phyloP scores from a whole-genome alignment of 2,888 invertebrate species.

The Margaritifera margaritifera region DNA sequence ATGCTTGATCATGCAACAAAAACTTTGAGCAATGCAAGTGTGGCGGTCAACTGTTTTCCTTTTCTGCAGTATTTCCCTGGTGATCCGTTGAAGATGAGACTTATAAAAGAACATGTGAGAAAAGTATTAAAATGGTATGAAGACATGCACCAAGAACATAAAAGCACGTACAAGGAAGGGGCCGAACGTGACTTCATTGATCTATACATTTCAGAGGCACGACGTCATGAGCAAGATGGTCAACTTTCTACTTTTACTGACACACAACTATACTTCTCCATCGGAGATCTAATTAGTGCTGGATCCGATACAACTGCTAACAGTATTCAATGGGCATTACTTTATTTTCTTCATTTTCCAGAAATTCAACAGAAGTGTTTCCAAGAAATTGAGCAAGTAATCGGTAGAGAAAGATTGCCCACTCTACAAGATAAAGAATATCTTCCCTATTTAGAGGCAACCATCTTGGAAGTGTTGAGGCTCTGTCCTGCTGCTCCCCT shows the following conservation, averaged over 20 bases:
- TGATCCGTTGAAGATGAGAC: conserved; percentile 34
- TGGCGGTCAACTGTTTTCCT: conserved; percentile 28
- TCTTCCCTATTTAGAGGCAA: conserved; percentile 52
- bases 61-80: conserved; percentile 39
- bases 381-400: conserved; percentile 56
- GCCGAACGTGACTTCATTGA: conserved; percentile 42
- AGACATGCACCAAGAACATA: conserved; percentile 21
- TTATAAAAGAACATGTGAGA: conserved; percentile 10
- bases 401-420: conserved; percentile 55
- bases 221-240: not conserved
- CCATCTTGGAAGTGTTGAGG: conserved; percentile 53
- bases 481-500: conserved; percentile 49
- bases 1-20: conserved; percentile 42
- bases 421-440: conserved; percentile 30
- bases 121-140: conserved; percentile 12
- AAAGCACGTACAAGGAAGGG: conserved; percentile 27
- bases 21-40: conserved; percentile 24
- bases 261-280: conserved; percentile 24
- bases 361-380: conserved; percentile 72
- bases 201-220: conserved; percentile 34
- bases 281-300: conserved; percentile 48
- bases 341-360: conserved; percentile 85
- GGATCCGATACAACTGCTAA: conserved; percentile 83
- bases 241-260: conserved; percentile 18
- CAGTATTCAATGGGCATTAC: conserved; percentile 89